phyloP scores from a whole-genome alignment of 1,140 invertebrate species.

The Bombus pascuorum region DNA sequence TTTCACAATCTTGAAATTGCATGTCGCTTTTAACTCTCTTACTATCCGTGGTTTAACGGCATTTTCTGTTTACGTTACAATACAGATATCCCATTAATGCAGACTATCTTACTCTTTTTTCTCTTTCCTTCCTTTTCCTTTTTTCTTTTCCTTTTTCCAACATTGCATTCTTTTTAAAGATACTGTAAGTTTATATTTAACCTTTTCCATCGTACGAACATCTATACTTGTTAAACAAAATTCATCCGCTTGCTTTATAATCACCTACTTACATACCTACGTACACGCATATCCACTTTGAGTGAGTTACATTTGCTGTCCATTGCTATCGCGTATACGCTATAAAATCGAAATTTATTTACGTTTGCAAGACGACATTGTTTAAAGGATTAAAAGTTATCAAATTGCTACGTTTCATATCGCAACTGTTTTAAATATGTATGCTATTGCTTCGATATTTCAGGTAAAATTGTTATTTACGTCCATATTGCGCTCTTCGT shows the following conservation, averaged over 20 bases:
- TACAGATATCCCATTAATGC: neutral
- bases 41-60: constrained; percentile 14
- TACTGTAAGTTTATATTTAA: too few species aligned
- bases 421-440: neutral
- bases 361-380: neutral
- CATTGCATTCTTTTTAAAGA: too few species aligned
- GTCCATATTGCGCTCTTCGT: neutral
- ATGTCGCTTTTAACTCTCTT: constrained; percentile 2
- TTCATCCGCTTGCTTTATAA: neutral
- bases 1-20: constrained; percentile 30
- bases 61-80: constrained; percentile 16
- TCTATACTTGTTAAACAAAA: neutral
- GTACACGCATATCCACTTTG: too few species aligned
- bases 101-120: neutral
- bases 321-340: too few species aligned
- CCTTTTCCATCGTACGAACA: too few species aligned
- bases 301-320: too few species aligned
- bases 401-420: neutral
- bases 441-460: neutral
- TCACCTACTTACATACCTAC: neutral
- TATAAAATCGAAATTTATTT: neutral
- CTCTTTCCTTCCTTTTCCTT: too few species aligned
- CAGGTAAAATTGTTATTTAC: too few species aligned
- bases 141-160: neutral
- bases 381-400: neutral